phyloP scores from a whole-genome alignment of 2,888 invertebrate genomes.

The Hydrotaea diabolus region DNA sequence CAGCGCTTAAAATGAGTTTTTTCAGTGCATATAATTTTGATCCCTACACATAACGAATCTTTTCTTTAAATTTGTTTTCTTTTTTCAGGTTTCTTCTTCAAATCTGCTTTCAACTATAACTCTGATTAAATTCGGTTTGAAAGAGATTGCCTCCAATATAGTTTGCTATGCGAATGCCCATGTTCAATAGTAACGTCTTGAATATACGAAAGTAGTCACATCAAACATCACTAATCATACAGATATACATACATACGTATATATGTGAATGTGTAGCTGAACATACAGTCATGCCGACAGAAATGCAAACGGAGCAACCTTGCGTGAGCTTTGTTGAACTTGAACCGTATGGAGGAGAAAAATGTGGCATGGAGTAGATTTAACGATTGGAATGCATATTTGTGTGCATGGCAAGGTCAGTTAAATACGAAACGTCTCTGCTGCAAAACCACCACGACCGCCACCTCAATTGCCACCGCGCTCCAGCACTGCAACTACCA shows the following conservation, averaged over 20 bases:
- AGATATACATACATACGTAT: background rate
- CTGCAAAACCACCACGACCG: background rate
- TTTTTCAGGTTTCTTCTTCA: too few relatives aligned
- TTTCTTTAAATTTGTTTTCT: too few relatives aligned
- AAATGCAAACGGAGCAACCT: background rate
- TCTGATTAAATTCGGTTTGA: too few relatives aligned
- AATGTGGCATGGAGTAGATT: background rate
- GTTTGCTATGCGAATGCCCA: background rate
- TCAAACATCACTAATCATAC: background rate
- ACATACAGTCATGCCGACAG: background rate
- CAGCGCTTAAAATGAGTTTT: too few relatives aligned
- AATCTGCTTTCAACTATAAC: too few relatives aligned
- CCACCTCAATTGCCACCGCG: background rate
- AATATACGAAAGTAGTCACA: background rate
- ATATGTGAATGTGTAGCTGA: background rate
- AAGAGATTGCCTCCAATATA: too few relatives aligned
- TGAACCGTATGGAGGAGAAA: slow-evolving; percentile 8
- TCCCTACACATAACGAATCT: too few relatives aligned
- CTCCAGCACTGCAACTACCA: too few relatives aligned
- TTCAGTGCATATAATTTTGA: too few relatives aligned
- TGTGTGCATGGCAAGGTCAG: slow-evolving; percentile 31
- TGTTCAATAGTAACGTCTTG: background rate
- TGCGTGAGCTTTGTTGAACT: slow-evolving; percentile 8
- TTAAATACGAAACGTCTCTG: background rate
- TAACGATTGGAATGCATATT: slow-evolving; percentile 7